Conservation (phyloP, 1,140 invertebrate species). For the Zaprionus nigranus region DNA sequence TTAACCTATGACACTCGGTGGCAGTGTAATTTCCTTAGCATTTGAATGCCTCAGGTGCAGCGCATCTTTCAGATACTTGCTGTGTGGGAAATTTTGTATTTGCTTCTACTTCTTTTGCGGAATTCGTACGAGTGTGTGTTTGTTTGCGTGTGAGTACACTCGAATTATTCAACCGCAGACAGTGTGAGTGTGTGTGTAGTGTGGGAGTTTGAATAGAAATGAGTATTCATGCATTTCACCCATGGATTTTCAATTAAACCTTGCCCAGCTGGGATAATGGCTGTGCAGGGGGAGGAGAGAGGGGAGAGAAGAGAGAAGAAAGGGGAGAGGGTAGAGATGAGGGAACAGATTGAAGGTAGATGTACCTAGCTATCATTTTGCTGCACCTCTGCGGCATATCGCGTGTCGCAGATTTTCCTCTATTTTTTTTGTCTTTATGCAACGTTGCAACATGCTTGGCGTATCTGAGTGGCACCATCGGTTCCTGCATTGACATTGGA, state of each 20-base stretch:
- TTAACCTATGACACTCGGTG: background rate
- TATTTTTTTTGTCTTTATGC: slow-evolving; percentile 57
- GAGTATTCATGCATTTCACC: slow-evolving; percentile 51
- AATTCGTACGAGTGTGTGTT: slow-evolving; percentile 27
- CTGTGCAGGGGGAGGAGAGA: background rate
- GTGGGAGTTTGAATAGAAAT: slow-evolving; percentile 60
- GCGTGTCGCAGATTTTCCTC: slow-evolving; percentile 56
- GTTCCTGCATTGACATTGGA: slow-evolving; percentile 80
- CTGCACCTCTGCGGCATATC: slow-evolving; percentile 43
- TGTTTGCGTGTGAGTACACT: slow-evolving; percentile 3
- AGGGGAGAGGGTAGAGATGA: background rate
- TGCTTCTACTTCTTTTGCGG: slow-evolving; percentile 38
- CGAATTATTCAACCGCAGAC: slow-evolving; percentile 41
- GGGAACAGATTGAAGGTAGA: background rate
- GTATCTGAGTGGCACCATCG: slow-evolving; percentile 32
- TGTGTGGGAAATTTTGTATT: slow-evolving; percentile 69
- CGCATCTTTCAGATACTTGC: slow-evolving; percentile 60
- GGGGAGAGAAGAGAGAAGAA: background rate
- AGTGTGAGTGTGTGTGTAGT: background rate
- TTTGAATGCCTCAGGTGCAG: slow-evolving; percentile 62
- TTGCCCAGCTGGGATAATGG: slow-evolving; percentile 30
- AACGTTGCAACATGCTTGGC: slow-evolving; percentile 40
- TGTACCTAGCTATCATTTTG: slow-evolving; percentile 1
- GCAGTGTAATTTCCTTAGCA: slow-evolving; percentile 62
- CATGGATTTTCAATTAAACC: slow-evolving; percentile 64